A percentile compares a stretch with the other conserved stretches of the same genome.
phyloP scores from a whole-genome alignment of 1,140 invertebrate species.

The Mizuhopecten yessoensis region DNA sequence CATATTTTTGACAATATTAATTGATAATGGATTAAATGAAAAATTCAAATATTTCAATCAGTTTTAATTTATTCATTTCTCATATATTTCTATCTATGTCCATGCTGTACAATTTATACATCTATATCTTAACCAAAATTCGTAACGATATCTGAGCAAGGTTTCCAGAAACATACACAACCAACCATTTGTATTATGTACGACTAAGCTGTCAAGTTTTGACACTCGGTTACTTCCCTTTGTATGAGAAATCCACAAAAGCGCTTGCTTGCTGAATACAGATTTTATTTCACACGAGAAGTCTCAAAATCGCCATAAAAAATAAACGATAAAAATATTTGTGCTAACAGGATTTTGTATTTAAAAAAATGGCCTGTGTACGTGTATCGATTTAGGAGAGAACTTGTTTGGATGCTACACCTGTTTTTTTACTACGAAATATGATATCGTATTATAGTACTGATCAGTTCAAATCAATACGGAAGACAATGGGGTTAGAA shows the following conservation, averaged over 20 bases:
- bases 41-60: too few relatives aligned
- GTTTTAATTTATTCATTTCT: too few relatives aligned
- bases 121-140: too few relatives aligned
- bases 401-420: neutral
- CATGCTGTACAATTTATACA: too few relatives aligned
- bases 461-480: neutral
- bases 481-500: neutral
- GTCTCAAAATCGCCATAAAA: neutral
- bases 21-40: too few relatives aligned
- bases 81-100: too few relatives aligned
- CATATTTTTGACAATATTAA: too few relatives aligned
- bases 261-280: neutral
- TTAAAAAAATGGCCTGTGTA: neutral
- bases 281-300: neutral
- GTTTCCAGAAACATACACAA: too few relatives aligned
- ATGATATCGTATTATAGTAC: neutral
- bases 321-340: neutral
- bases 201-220: too few relatives aligned
- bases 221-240: neutral
- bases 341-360: neutral
- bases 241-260: neutral
- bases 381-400: neutral
- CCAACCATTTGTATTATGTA: too few relatives aligned
- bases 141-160: too few relatives aligned
- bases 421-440: conserved; percentile 15